phyloP scores from a whole-genome alignment of 2,113 vertebrate species.

The Ivindomyrus marchei region DNA sequence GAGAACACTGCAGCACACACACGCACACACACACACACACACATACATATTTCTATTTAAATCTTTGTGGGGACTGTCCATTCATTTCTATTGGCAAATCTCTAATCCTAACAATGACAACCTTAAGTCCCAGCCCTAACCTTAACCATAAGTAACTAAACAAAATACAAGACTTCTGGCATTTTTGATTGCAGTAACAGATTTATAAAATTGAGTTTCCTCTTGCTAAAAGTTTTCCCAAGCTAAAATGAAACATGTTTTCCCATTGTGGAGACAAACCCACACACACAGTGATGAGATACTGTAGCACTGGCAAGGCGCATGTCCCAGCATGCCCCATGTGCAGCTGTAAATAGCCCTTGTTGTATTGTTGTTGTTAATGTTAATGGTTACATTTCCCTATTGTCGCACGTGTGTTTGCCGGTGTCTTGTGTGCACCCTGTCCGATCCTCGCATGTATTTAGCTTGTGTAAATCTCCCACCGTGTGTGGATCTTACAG shows the following conservation, averaged over 20 bases:
- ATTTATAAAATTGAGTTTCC: neutral
- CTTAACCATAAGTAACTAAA: neutral
- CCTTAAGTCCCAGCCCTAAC: neutral
- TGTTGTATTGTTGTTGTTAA: no score
- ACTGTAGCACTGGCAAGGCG: no score
- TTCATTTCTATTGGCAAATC: neutral
- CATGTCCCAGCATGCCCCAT: no score
- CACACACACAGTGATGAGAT: neutral
- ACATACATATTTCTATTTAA: neutral
- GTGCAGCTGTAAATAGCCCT: no score
- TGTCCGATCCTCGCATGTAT: no score
- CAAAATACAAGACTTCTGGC: neutral
- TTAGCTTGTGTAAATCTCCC: no score
- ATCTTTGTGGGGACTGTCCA: neutral
- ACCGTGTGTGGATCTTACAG: no score
- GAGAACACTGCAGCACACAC: neutral
- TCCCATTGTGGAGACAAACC: neutral
- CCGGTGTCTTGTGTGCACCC: no score
- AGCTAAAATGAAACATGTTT: neutral
- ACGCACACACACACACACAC: no score
- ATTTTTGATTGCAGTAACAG: neutral
- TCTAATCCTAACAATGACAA: neutral
- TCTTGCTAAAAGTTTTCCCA: neutral
- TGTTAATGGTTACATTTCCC: no score
- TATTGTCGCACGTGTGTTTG: no score